These are phyloP conservation scores for Andrena flavipes DNA, from an alignment of 2,888 invertebrate genomes.

Conservation along the genomic window DNA sequence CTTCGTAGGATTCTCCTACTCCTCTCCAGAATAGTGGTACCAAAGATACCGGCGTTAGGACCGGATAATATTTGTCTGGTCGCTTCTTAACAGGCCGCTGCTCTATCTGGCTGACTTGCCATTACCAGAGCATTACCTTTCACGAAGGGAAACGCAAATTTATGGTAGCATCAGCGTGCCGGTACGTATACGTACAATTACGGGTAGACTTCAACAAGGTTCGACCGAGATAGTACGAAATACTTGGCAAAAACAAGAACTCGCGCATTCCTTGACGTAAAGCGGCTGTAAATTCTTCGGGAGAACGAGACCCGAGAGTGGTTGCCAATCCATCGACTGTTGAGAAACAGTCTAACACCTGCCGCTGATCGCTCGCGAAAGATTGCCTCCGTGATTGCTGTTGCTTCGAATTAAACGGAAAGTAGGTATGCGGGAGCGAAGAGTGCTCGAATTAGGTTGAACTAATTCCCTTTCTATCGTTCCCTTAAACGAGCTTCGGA, in stretches of 20 bases:
- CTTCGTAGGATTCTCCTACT: constrained; percentile 6
- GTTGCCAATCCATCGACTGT: constrained; percentile 49
- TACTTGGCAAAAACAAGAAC: constrained; percentile 47
- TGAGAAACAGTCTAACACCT: constrained; percentile 51
- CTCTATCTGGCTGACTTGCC: constrained; percentile 9
- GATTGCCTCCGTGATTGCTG: constrained; percentile 31
- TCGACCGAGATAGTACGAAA: constrained; percentile 37
- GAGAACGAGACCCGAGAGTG: constrained; percentile 54
- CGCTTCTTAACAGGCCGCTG: constrained; percentile 19
- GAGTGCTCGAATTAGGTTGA: constrained; percentile 5
- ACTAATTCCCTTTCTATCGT: constrained; percentile 1
- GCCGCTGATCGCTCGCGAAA: constrained; percentile 37
- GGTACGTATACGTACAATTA: constrained; percentile 28
- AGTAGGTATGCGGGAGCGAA: constrained; percentile 10
- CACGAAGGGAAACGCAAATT: constrained; percentile 44
- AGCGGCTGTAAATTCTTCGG: constrained; percentile 54
- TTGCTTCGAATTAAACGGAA: constrained; percentile 36
- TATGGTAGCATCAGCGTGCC: constrained; percentile 45
- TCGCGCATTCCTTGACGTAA: constrained; percentile 45
- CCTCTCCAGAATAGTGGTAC: constrained; percentile 8
- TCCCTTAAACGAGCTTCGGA: background rate
- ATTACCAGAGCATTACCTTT: constrained; percentile 34
- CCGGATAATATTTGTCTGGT: constrained; percentile 37
- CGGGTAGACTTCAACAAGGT: constrained; percentile 24
- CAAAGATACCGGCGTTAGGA: background rate